Percentiles rank a stretch among this genome's conserved stretches.
Evolutionary conservation across 53 echinoderm and acorn worm species (phyloP).

Genomic region (Temnopleurus reevesii): DNA sequence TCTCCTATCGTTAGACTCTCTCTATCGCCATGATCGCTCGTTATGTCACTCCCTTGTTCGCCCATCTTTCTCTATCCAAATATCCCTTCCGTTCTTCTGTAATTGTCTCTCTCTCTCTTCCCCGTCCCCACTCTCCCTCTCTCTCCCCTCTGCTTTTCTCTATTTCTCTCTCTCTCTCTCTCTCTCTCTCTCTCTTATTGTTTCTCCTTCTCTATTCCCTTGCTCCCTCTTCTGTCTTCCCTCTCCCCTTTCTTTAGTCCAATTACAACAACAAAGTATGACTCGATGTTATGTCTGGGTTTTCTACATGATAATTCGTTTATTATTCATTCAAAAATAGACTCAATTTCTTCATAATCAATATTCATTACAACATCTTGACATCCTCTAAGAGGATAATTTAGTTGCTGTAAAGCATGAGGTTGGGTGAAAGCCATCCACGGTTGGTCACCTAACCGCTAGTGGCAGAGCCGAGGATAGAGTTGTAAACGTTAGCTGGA

Average conservation of each 20-base stretch:
- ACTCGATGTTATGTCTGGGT: neutral
- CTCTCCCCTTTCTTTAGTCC: neutral
- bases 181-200: too few species aligned
- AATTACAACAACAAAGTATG: neutral
- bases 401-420: slow-evolving; percentile 47
- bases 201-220: too few species aligned
- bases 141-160: neutral
- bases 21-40: neutral
- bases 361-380: neutral
- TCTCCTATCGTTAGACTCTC: neutral
- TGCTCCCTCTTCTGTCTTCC: neutral
- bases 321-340: neutral
- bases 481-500: slow-evolving; percentile 4
- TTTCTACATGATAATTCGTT: neutral
- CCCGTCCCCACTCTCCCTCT: neutral
- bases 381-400: neutral
- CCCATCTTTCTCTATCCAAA: neutral
- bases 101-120: neutral
- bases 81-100: neutral
- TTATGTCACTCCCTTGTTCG: neutral
- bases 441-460: slow-evolving; percentile 21
- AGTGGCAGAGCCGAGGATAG: slow-evolving; percentile 38
- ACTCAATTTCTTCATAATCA: too few species aligned
- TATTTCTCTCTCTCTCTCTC: too few species aligned
- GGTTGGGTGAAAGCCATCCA: slow-evolving; percentile 36